Conservation (phyloP, 2,888 invertebrate genomes). For the Leptinotarsa peninsularis region DNA sequence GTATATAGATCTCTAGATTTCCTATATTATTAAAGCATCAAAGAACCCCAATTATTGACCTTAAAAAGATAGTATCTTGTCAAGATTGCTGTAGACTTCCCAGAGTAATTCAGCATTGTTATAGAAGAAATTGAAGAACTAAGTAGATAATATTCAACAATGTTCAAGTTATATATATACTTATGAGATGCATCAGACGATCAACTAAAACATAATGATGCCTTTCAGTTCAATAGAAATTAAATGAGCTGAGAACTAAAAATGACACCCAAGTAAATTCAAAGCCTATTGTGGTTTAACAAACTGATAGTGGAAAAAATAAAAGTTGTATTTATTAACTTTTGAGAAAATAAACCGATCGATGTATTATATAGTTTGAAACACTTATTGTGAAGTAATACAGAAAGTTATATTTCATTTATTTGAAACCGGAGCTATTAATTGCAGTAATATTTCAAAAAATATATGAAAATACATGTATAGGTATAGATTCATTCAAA, state of each 20-base stretch:
- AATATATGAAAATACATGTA: no score
- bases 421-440: no score
- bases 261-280: no score
- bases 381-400: no score
- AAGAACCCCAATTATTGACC: background rate
- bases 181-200: background rate
- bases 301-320: no score
- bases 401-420: no score
- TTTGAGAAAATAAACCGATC: no score
- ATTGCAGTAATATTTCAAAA: no score
- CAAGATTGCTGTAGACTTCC: background rate
- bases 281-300: no score
- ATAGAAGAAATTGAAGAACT: background rate
- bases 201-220: background rate
- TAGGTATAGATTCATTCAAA: no score
- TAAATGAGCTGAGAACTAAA: background rate
- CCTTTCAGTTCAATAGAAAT: background rate
- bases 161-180: background rate
- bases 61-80: background rate
- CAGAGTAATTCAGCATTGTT: background rate
- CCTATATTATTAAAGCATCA: background rate
- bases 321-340: no score
- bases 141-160: constrained; percentile 1
- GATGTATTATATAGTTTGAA: no score
- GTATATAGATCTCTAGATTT: background rate